Evolutionary conservation across 2,888 invertebrate species (phyloP).

Genomic region (Agrotis exclamationis): DNA sequence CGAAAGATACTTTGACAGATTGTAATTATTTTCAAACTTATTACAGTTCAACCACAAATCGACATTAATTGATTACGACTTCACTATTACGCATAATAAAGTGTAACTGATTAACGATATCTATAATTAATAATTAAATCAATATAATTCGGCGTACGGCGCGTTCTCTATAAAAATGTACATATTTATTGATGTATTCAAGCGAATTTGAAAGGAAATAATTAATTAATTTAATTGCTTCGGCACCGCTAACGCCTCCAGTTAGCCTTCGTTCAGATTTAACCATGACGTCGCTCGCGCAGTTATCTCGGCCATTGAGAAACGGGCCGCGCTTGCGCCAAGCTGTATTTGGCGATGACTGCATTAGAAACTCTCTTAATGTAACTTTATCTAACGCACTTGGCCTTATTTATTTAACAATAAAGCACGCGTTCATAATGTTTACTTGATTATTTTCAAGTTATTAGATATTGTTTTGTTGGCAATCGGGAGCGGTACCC

Average conservation of each 20-base stretch:
- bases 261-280: slow-evolving; percentile 87
- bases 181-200: slow-evolving; percentile 74
- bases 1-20: neutral
- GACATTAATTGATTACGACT: slow-evolving; percentile 50
- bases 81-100: slow-evolving; percentile 35
- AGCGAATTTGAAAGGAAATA: slow-evolving; percentile 88
- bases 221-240: slow-evolving; percentile 87
- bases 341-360: slow-evolving; percentile 84
- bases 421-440: slow-evolving; percentile 71
- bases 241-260: slow-evolving; percentile 85
- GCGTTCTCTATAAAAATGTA: slow-evolving; percentile 45
- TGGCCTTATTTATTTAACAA: slow-evolving; percentile 77
- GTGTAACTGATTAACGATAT: slow-evolving; percentile 38
- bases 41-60: slow-evolving; percentile 15
- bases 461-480: slow-evolving; percentile 56
- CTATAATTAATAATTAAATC: slow-evolving; percentile 54
- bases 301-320: slow-evolving; percentile 78
- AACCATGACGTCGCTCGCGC: slow-evolving; percentile 83
- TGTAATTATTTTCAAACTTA: slow-evolving; percentile 8
- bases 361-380: slow-evolving; percentile 82
- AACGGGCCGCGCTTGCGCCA: slow-evolving; percentile 76
- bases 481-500: slow-evolving; percentile 42
- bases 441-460: slow-evolving; percentile 63
- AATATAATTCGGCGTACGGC: slow-evolving; percentile 40
- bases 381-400: slow-evolving; percentile 76